Base-by-base conservation (phyloP, 53 echinoderm and acorn worm genomes). In the Paelopatides confundens region DNA sequence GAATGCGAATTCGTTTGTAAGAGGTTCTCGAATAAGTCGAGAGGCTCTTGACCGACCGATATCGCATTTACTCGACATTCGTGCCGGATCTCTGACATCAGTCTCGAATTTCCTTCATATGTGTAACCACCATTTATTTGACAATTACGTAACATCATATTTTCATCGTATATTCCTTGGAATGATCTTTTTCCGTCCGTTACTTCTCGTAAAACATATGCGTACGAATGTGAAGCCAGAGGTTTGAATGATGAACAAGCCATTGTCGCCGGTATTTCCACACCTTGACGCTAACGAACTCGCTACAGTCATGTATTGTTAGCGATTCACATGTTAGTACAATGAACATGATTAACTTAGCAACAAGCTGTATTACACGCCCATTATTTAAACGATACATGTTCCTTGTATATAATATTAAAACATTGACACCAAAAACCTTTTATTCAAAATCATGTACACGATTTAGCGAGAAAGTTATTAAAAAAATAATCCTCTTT, bases 161-260 rank as follows among this genome's bases (percentile, higher is more conserved):
- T 81, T 32, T 81, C 82, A n/a, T 81, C 82, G 35, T 29, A 81
- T 15, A 81, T 81, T 0, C 52, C 54, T 39, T 47, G n/a, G 62
- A 31, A 58, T 13, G 14, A 32, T 31, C 31, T 32, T 4, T 62
- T 18, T 5, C 82, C 82, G 38, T 81, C 12, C 21, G 62, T 81
- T 17, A 8, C 82, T 36, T 81, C 82, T 32, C 63, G 82, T 50
- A 81, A 58, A 11, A 81, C 26, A 34, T 31, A 81, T n/a, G 54
- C 82, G 36, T 54, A 81, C 11, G 54, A 31, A 17, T 33, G 53
- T 17, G 31, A 26, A 31, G 82, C 31, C 82, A 81, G 21, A 81
- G 13, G 30, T 53, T 53, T 6, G 54, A 29, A 13, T 81, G 30
- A 12, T 53, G 82, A 18, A 81, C 28, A 5, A 81, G 54, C 58